phyloP scores from a whole-genome alignment of 2,888 invertebrate species.

The Andrena marginata region DNA sequence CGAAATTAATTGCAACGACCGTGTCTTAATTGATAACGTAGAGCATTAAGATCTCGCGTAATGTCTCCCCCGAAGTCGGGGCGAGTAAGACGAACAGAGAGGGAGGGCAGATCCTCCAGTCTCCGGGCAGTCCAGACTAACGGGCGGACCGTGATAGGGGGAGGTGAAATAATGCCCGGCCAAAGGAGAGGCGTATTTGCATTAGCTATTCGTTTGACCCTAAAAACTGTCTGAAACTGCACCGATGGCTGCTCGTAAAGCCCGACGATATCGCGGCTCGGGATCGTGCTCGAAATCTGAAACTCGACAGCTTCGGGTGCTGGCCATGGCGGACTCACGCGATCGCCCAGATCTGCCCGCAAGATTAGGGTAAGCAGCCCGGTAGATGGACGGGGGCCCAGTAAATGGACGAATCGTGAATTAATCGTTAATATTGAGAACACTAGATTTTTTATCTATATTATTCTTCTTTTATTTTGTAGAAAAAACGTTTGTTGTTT shows the following conservation, averaged over 20 bases:
- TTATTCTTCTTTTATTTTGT: too few species aligned
- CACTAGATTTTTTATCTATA: too few species aligned
- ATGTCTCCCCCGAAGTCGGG: slow-evolving; percentile 58
- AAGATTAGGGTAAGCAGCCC: too few species aligned
- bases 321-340: slow-evolving; percentile 14
- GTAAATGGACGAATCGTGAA: too few species aligned
- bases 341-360: background rate
- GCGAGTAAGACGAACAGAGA: slow-evolving; percentile 32
- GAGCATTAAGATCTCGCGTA: slow-evolving; percentile 78
- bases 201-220: slow-evolving; percentile 76
- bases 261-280: slow-evolving; percentile 59
- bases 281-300: slow-evolving; percentile 61
- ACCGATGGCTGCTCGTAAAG: slow-evolving; percentile 71
- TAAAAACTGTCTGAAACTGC: slow-evolving; percentile 72
- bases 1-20: slow-evolving; percentile 80
- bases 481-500: too few species aligned
- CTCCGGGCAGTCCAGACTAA: slow-evolving; percentile 68
- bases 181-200: slow-evolving; percentile 68
- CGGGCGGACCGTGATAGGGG: slow-evolving; percentile 43
- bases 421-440: too few species aligned
- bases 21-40: slow-evolving; percentile 82
- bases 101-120: slow-evolving; percentile 54
- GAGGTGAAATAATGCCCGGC: slow-evolving; percentile 68
- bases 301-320: slow-evolving; percentile 34
- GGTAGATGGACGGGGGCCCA: too few species aligned